Evolutionary conservation across 2,113 vertebrate genomes (phyloP).

Genomic region (Silurus asotus): DNA sequence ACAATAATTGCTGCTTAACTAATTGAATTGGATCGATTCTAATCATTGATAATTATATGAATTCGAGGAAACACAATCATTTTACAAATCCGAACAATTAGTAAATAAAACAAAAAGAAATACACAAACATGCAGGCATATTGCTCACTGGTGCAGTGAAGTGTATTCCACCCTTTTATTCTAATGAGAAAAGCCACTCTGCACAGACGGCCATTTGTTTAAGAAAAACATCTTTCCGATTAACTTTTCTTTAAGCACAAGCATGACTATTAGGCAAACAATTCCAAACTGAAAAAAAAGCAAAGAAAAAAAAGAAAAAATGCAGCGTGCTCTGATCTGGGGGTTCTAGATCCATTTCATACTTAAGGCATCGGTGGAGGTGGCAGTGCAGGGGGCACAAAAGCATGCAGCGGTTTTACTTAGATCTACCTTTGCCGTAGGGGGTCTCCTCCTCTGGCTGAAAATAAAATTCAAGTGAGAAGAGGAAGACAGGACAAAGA

Average conservation of each 20-base stretch:
- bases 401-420: slow-evolving; percentile 19
- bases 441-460: slow-evolving; percentile 70
- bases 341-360: slow-evolving; percentile 38
- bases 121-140: slow-evolving; percentile 12
- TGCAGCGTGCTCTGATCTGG: slow-evolving; percentile 7
- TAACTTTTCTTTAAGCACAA: not conserved
- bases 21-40: too few relatives aligned
- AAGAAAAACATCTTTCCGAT: not conserved
- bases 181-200: not conserved
- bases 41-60: not conserved
- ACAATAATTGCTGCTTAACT: too few relatives aligned
- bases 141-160: not conserved
- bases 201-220: not conserved
- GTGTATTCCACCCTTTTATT: not conserved
- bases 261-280: slow-evolving; percentile 9
- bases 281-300: slow-evolving; percentile 2
- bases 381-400: slow-evolving; percentile 26
- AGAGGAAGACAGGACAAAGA: slow-evolving; percentile 45
- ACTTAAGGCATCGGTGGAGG: slow-evolving; percentile 6
- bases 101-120: not conserved
- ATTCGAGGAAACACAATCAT: not conserved
- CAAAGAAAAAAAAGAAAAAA: not conserved
- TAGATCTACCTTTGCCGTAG: slow-evolving; percentile 65
- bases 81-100: not conserved
- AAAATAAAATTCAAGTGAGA: slow-evolving; percentile 52